phyloP scores from a whole-genome alignment of 2,888 invertebrate genomes.

The Caenorhabditis wallacei region DNA sequence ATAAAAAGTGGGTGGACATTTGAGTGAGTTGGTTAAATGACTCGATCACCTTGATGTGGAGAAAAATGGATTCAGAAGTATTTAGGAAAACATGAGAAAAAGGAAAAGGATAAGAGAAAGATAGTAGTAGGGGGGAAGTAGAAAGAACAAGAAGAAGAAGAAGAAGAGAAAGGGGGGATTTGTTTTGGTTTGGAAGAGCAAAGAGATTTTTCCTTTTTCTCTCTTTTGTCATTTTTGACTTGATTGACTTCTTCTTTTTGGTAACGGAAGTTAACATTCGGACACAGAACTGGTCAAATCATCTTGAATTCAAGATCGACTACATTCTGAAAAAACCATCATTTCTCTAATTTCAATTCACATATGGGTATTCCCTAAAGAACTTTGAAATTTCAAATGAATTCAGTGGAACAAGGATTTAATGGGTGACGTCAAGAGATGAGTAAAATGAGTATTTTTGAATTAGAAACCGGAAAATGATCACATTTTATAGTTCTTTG shows the following conservation, averaged over 20 bases:
- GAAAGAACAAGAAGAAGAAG: background rate
- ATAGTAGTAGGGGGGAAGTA: constrained; percentile 3
- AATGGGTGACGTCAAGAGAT: constrained; percentile 6
- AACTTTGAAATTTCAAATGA: constrained; percentile 2
- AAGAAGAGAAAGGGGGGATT: constrained; percentile 17
- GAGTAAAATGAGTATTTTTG: background rate
- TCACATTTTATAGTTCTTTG: background rate
- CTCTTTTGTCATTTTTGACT: constrained; percentile 37
- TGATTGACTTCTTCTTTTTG: constrained; percentile 62
- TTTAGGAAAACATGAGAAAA: constrained; percentile 9
- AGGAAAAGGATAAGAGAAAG: constrained; percentile 5
- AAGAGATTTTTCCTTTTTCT: no score
- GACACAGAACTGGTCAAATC: constrained; percentile 40
- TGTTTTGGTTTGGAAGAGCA: constrained; percentile 48
- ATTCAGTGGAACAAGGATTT: constrained; percentile 1
- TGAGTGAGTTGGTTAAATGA: constrained; percentile 32
- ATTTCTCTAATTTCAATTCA: background rate
- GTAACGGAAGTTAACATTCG: constrained; percentile 39
- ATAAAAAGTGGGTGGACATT: constrained; percentile 36
- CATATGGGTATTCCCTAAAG: constrained; percentile 43
- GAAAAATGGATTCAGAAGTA: constrained; percentile 26
- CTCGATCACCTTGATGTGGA: constrained; percentile 32
- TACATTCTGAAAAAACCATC: constrained; percentile 3
- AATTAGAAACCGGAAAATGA: background rate
- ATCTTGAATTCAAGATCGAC: constrained; percentile 4